Evolutionary conservation across 2,888 invertebrate genomes (phyloP).

Genomic region (Alsophila aescularia): DNA sequence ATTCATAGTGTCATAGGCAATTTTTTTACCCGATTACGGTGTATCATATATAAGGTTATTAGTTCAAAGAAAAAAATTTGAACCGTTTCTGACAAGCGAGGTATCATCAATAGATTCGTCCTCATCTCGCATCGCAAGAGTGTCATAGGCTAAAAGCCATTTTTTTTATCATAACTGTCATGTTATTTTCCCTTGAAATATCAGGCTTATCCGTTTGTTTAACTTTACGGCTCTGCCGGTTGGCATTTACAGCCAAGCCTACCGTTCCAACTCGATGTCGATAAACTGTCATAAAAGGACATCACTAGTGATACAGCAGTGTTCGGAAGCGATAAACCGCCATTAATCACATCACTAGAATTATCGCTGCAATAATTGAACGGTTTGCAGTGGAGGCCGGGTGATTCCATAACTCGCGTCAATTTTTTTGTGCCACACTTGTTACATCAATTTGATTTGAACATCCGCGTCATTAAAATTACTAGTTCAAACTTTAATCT

Average conservation of each 20-base stretch:
- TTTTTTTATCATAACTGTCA: neutral
- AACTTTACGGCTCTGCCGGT: slow-evolving; percentile 21
- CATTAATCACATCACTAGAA: slow-evolving; percentile 3
- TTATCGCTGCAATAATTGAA: neutral
- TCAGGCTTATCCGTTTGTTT: slow-evolving; percentile 14
- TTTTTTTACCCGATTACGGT: too few species aligned
- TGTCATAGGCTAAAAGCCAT: too few species aligned
- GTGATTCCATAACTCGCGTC: slow-evolving; percentile 14
- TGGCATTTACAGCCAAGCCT: slow-evolving; percentile 24
- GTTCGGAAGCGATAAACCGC: neutral
- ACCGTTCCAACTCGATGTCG: slow-evolving; percentile 4
- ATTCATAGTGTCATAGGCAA: too few species aligned
- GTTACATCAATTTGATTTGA: slow-evolving; percentile 12
- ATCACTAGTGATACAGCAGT: neutral
- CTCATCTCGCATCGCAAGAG: too few species aligned
- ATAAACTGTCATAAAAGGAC: slow-evolving; percentile 8
- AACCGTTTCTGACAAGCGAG: too few species aligned
- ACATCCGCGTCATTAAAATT: neutral
- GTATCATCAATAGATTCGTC: too few species aligned
- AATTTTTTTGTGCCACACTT: slow-evolving; percentile 4
- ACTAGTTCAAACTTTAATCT: neutral
- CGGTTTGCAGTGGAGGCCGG: slow-evolving; percentile 5
- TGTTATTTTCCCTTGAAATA: neutral
- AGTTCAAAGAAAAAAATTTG: too few species aligned
- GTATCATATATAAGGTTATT: too few species aligned